These are phyloP conservation scores for Rhyacophila evoluta DNA, from an alignment of 2,888 invertebrate genomes.

Conservation along the genomic window DNA sequence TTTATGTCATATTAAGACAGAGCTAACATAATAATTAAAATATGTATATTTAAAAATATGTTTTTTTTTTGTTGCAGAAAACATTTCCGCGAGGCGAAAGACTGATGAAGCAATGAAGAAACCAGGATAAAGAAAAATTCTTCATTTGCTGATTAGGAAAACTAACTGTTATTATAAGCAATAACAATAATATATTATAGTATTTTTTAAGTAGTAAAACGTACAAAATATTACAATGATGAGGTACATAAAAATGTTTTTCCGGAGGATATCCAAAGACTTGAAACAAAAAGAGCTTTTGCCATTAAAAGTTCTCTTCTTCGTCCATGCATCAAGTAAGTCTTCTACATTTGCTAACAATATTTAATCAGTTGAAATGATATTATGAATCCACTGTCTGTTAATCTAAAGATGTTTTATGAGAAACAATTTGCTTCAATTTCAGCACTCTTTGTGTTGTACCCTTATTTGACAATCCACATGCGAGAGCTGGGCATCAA, in stretches of 20 bases:
- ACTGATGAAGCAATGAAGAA: constrained; percentile 12
- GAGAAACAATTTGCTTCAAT: too few species aligned
- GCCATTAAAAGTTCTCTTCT: constrained; percentile 80
- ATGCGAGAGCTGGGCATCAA: constrained; percentile 84
- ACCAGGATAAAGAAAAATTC: background rate
- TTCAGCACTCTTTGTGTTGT: constrained; percentile 79
- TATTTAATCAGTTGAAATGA: too few species aligned
- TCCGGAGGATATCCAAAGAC: constrained; percentile 76
- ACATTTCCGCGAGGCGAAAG: background rate
- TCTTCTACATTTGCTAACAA: too few species aligned
- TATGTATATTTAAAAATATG: too few species aligned
- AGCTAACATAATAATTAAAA: too few species aligned
- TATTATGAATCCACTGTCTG: too few species aligned
- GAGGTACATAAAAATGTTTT: constrained; percentile 74
- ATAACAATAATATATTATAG: constrained; percentile 5
- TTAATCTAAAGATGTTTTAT: too few species aligned
- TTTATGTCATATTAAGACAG: too few species aligned
- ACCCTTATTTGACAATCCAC: constrained; percentile 84
- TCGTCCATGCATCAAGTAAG: constrained; percentile 84
- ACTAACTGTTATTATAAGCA: background rate
- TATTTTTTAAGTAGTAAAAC: background rate
- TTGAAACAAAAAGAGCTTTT: constrained; percentile 78
- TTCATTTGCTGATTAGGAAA: background rate
- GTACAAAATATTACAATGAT: constrained; percentile 62
- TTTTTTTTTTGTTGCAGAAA: background rate